phyloP scores from a whole-genome alignment of 2,113 vertebrate genomes.

The Oreamnos americanus region DNA sequence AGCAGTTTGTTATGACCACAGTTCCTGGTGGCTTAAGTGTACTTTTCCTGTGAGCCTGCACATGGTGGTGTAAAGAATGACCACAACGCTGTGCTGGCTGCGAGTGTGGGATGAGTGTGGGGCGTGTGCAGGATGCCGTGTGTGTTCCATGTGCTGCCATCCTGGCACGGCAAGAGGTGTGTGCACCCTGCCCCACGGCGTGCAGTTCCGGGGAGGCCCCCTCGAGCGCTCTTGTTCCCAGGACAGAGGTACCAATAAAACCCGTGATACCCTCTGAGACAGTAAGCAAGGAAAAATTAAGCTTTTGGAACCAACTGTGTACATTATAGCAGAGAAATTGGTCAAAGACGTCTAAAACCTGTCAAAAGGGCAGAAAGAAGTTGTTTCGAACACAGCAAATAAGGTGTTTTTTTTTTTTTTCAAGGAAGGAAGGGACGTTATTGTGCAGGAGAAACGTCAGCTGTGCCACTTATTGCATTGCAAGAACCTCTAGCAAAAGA shows the following conservation, averaged over 20 bases:
- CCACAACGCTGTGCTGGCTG: rapidly evolving
- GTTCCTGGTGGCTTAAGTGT: conserved; percentile 22
- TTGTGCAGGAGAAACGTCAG: background rate
- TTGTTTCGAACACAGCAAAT: background rate
- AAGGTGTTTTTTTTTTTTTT: background rate
- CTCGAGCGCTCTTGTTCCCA: rapidly evolving
- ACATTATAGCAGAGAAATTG: background rate
- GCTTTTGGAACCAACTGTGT: conserved; percentile 6
- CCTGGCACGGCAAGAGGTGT: rapidly evolving
- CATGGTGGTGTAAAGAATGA: background rate
- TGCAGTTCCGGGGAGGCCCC: background rate
- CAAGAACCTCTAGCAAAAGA: background rate
- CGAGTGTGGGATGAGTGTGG: rapidly evolving
- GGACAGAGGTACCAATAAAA: background rate
- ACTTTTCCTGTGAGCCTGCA: background rate
- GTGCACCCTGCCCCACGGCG: rapidly evolving
- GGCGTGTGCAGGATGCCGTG: rapidly evolving
- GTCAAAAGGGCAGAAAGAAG: background rate
- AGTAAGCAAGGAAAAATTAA: background rate
- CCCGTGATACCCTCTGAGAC: background rate
- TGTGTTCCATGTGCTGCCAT: rapidly evolving
- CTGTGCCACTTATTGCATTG: background rate
- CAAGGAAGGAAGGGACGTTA: background rate
- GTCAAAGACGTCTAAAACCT: background rate
- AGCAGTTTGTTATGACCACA: background rate